phyloP scores from a whole-genome alignment of 2,113 vertebrate genomes.

The Hydrochoerus hydrochaeris region DNA sequence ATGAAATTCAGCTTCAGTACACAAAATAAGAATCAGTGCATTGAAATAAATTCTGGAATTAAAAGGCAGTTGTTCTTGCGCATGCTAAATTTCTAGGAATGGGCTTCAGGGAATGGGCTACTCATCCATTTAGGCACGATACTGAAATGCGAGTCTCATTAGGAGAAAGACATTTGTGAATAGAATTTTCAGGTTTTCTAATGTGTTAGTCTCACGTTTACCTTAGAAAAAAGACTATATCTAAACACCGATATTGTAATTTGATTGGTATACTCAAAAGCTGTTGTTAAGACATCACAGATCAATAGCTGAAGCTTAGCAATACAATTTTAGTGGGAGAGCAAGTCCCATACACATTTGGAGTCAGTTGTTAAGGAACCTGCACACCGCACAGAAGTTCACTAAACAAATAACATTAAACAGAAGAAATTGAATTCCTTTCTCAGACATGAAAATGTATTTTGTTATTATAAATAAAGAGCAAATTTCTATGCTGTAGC shows the following conservation, averaged over 20 bases:
- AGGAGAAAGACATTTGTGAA: conserved; percentile 3
- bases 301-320: conserved; percentile 50
- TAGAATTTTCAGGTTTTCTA: background rate
- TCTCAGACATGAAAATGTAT: conserved; percentile 4
- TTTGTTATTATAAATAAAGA: conserved; percentile 59
- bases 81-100: background rate
- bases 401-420: conserved; percentile 66
- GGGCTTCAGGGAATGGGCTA: background rate
- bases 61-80: background rate
- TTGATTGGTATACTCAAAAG: conserved; percentile 44
- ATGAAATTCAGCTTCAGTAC: background rate
- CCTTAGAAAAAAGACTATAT: background rate
- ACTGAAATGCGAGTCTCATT: background rate
- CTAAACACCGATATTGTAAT: background rate
- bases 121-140: background rate
- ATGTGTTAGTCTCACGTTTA: background rate
- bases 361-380: conserved; percentile 3
- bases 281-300: conserved; percentile 14
- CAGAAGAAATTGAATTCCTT: conserved; percentile 38
- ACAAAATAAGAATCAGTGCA: background rate
- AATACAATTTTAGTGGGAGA: background rate
- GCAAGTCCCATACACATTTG: conserved; percentile 3
- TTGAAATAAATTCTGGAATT: background rate
- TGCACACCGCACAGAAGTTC: background rate
- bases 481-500: conserved; percentile 6